These are phyloP conservation scores for Archips xylosteana DNA, from an alignment of 2,888 invertebrate species.

Conservation along the genomic window DNA sequence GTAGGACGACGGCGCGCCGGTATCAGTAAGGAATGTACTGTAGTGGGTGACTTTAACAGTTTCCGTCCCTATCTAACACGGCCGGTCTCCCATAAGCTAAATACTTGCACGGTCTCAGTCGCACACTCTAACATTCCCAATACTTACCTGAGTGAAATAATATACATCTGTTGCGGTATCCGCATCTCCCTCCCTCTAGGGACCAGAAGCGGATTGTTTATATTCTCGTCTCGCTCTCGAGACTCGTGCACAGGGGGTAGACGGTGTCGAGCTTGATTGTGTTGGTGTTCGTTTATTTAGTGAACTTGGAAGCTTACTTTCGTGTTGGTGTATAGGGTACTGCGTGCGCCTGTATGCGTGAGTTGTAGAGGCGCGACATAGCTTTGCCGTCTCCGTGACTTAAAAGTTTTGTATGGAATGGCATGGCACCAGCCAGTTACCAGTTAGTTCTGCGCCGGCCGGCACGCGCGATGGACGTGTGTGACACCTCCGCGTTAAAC, in stretches of 20 bases:
- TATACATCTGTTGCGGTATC: constrained; percentile 83
- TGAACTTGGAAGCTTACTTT: constrained; percentile 84
- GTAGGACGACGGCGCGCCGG: constrained; percentile 80
- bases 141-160: constrained; percentile 85
- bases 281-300: constrained; percentile 85
- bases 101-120: constrained; percentile 78
- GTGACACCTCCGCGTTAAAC: constrained; percentile 64
- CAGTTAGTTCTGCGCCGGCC: constrained; percentile 83
- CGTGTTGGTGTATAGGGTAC: constrained; percentile 85
- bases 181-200: constrained; percentile 68
- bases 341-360: constrained; percentile 74
- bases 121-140: constrained; percentile 82
- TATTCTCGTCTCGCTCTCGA: constrained; percentile 75
- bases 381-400: constrained; percentile 86
- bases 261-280: constrained; percentile 79
- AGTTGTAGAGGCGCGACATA: constrained; percentile 85
- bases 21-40: constrained; percentile 85
- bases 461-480: constrained; percentile 74
- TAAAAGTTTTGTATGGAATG: constrained; percentile 84
- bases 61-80: constrained; percentile 76
- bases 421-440: constrained; percentile 74
- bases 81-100: constrained; percentile 81
- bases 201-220: constrained; percentile 77
- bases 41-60: constrained; percentile 83
- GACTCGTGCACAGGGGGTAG: constrained; percentile 83